These are phyloP conservation scores for Camelus dromedarius DNA, from an alignment of 2,113 vertebrate genomes.

Conservation along the genomic window DNA sequence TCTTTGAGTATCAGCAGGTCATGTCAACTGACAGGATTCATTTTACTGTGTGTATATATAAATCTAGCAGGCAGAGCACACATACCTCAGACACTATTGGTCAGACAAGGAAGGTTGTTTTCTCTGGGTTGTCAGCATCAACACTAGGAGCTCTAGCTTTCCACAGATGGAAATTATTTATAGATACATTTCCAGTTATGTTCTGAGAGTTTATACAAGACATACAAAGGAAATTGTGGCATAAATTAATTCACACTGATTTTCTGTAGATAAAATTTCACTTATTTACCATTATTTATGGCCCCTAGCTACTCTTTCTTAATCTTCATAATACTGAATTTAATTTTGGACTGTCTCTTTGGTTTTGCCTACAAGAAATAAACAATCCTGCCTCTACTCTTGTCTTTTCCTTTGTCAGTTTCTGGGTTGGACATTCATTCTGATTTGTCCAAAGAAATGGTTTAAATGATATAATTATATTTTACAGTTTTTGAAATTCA, in stretches of 20 bases:
- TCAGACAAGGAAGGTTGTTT: not conserved
- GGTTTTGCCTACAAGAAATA: conserved; percentile 27
- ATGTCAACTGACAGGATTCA: not conserved
- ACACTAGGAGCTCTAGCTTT: not conserved
- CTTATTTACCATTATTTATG: conserved; percentile 11
- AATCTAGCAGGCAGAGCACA: not conserved
- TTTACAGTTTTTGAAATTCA: not conserved
- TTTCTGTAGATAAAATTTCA: conserved; percentile 47
- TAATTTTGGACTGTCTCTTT: not conserved
- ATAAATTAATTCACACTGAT: conserved; percentile 53
- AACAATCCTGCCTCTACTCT: not conserved
- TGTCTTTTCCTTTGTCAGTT: not conserved
- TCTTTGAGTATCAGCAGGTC: not conserved
- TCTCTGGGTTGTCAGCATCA: not conserved
- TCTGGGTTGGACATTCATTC: not conserved
- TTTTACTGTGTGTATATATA: not conserved
- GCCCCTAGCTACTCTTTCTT: not conserved
- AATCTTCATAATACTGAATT: conserved; percentile 24
- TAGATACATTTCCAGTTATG: conserved; percentile 3
- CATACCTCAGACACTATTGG: not conserved
- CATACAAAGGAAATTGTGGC: not conserved
- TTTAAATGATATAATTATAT: not conserved
- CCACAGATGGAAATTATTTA: not conserved
- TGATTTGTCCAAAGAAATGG: not conserved
- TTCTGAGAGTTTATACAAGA: not conserved